phyloP scores from a whole-genome alignment of 2,113 vertebrate species.

The Lepus timidus region DNA sequence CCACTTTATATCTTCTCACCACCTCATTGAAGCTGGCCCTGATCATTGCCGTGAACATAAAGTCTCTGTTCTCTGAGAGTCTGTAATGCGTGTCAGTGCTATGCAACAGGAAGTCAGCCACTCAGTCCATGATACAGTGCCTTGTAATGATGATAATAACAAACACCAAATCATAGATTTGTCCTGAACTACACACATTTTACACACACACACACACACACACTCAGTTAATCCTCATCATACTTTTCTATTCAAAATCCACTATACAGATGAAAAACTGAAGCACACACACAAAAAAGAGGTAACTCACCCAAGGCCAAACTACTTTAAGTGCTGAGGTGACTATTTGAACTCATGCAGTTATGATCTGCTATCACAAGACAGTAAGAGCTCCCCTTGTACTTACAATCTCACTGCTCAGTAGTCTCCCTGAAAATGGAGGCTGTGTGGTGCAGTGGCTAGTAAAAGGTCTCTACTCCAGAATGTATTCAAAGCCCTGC shows the following conservation, averaged over 20 bases:
- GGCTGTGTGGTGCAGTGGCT: background rate
- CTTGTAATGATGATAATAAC: background rate
- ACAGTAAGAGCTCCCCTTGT: background rate
- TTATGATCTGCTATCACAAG: background rate
- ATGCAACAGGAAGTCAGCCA: background rate
- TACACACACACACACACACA: background rate
- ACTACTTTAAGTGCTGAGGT: background rate
- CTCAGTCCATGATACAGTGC: background rate
- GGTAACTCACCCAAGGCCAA: background rate
- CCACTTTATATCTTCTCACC: background rate
- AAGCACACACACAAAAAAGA: background rate
- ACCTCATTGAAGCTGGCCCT: background rate
- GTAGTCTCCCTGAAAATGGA: background rate
- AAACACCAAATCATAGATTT: background rate
- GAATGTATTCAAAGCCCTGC: background rate
- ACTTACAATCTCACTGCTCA: background rate
- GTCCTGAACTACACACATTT: background rate
- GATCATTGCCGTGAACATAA: background rate
- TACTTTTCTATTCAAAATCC: background rate
- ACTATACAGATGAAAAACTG: too few relatives aligned
- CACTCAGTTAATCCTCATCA: background rate
- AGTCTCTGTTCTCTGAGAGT: background rate
- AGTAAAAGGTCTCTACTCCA: background rate
- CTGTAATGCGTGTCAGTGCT: background rate
- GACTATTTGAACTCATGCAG: background rate